These are phyloP conservation scores for Salvator merianae DNA, from an alignment of 2,113 vertebrate species.

Conservation along the genomic window DNA sequence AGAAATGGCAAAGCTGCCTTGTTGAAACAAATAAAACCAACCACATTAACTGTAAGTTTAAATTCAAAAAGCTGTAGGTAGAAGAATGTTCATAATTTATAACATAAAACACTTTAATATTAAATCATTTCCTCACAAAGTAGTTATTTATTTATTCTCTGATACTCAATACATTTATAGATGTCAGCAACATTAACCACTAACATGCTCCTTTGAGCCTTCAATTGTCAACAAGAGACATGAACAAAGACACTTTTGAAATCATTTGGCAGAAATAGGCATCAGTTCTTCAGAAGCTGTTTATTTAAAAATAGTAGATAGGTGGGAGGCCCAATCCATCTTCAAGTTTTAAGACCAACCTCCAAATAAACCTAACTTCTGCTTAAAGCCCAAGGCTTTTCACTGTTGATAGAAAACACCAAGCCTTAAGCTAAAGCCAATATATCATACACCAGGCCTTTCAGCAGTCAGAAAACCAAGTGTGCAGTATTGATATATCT, in stretches of 20 bases:
- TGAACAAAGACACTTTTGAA: constrained; percentile 26
- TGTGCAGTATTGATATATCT: constrained; percentile 10
- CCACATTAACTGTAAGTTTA: neutral
- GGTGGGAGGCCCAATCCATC: neutral
- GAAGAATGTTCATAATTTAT: neutral
- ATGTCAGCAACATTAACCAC: constrained; percentile 5
- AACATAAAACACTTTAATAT: constrained; percentile 13
- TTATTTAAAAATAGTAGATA: constrained; percentile 13
- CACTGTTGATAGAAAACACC: constrained; percentile 3
- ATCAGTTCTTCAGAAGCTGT: neutral
- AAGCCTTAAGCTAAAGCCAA: constrained; percentile 13
- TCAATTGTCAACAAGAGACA: constrained; percentile 11
- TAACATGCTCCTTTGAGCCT: neutral
- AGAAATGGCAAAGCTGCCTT: neutral
- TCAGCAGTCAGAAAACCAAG: constrained; percentile 15
- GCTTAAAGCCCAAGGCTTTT: constrained; percentile 9
- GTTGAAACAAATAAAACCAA: constrained; percentile 2
- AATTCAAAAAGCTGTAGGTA: neutral
- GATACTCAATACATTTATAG: neutral
- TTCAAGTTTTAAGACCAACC: constrained; percentile 20
- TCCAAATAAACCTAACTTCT: constrained; percentile 13
- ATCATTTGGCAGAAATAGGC: neutral
- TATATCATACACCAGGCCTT: constrained; percentile 19
- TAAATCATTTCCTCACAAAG: constrained; percentile 8
- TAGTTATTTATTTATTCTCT: constrained; percentile 20